phyloP scores from a whole-genome alignment of 53 echinoderm and acorn worm species.

The Stichopus horrens region DNA sequence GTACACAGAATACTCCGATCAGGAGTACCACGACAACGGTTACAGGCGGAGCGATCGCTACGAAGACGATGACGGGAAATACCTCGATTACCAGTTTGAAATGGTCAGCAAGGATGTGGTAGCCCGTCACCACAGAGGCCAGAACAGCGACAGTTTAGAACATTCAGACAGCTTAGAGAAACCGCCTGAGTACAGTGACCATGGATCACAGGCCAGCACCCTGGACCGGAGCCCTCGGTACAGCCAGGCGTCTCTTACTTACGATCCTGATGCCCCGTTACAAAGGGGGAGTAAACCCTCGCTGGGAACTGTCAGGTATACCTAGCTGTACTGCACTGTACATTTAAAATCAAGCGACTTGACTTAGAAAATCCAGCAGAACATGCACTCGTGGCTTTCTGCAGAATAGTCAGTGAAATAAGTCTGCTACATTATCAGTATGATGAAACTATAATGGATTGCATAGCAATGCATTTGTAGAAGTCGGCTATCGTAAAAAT shows the following conservation, averaged over 20 bases:
- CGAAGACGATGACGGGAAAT: conserved; percentile 47
- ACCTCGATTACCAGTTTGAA: conserved; percentile 17
- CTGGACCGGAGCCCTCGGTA: conserved; percentile 34
- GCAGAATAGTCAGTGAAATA: no score
- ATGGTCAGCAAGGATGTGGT: conserved; percentile 31
- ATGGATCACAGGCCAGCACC: conserved; percentile 77
- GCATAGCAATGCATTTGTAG: no score
- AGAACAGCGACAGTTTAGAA: conserved; percentile 64
- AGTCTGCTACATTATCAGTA: no score
- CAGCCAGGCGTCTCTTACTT: conserved; percentile 43
- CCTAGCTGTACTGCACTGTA: neutral
- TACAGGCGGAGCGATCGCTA: conserved; percentile 27
- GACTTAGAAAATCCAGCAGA: no score
- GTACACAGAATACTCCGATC: conserved; percentile 64
- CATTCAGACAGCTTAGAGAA: conserved; percentile 37
- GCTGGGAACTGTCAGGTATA: conserved; percentile 85
- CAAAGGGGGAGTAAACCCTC: conserved; percentile 77
- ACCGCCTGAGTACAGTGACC: conserved; percentile 69
- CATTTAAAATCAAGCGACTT: neutral
- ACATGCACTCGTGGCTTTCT: no score
- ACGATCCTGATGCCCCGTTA: conserved; percentile 47
- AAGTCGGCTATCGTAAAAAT: no score
- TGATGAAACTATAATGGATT: no score
- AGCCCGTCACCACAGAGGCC: conserved; percentile 6
- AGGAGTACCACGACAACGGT: conserved; percentile 42